Evolutionary conservation across 2,113 vertebrate genomes (phyloP).

Genomic region (Alligator sinensis): DNA sequence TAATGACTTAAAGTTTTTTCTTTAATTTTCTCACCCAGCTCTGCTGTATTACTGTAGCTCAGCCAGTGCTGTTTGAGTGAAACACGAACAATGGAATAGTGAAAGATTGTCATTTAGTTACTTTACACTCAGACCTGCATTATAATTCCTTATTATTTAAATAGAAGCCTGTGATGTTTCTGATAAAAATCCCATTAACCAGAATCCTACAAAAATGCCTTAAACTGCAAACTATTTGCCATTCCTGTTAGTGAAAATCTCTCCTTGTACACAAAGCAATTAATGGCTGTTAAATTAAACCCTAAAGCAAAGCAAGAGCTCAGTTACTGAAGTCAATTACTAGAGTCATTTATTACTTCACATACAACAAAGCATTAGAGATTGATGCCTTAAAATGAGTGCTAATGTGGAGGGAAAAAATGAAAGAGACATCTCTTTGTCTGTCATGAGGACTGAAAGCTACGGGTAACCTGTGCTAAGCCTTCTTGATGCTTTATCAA

Average conservation of each 20-base stretch:
- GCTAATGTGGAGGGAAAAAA: background rate
- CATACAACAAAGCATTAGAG: background rate
- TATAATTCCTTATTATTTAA: background rate
- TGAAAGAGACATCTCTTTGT: background rate
- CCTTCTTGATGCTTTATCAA: background rate
- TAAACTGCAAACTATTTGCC: background rate
- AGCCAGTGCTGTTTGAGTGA: background rate
- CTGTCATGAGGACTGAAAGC: background rate
- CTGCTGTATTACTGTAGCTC: background rate
- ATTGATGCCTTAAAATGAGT: accelerated
- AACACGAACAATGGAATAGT: background rate
- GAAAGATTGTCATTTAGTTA: background rate
- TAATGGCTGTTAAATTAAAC: background rate
- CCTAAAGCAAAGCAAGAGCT: background rate
- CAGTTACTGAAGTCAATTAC: background rate
- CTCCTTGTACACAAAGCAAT: background rate
- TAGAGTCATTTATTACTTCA: background rate
- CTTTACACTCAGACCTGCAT: background rate
- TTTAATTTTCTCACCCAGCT: background rate
- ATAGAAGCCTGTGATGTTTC: background rate
- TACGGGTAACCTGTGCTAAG: background rate
- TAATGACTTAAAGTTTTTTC: background rate
- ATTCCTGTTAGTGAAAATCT: background rate
- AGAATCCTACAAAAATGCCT: background rate
- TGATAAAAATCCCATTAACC: background rate